Evolutionary conservation across 2,113 vertebrate genomes (phyloP).

Genomic region (Elachura formosa): DNA sequence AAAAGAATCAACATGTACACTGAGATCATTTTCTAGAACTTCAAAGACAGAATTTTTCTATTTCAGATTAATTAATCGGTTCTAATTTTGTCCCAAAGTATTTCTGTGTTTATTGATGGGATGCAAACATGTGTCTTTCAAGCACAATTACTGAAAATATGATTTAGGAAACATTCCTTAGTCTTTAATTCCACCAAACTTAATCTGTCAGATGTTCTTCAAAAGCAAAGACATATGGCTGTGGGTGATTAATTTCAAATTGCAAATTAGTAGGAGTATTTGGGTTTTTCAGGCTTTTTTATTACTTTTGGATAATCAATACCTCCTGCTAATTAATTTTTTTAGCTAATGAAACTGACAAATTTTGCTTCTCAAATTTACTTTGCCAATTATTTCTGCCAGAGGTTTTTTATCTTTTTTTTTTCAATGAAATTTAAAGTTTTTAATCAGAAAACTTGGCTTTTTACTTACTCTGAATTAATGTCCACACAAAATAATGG

Average conservation of each 20-base stretch:
- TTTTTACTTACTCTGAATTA: neutral
- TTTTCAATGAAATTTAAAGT: neutral
- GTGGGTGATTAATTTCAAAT: conserved; percentile 7
- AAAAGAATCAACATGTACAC: neutral
- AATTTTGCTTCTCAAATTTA: neutral
- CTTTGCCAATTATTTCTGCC: neutral
- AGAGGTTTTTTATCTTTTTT: neutral
- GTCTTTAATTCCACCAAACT: neutral
- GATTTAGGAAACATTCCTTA: neutral
- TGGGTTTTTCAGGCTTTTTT: neutral
- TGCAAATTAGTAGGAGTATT: neutral
- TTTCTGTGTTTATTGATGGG: neutral
- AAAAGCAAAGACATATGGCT: neutral
- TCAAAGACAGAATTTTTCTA: neutral
- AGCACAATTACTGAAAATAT: neutral
- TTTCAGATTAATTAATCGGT: neutral
- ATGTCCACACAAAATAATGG: neutral
- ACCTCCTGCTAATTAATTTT: neutral
- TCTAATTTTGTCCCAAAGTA: neutral
- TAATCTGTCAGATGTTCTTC: neutral
- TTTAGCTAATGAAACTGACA: neutral
- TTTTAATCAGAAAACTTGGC: neutral
- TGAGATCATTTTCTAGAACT: neutral
- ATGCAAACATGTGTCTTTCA: neutral
- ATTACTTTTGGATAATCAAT: neutral